Percentiles rank a stretch among this genome's conserved stretches.
phyloP scores from a whole-genome alignment of 2,113 vertebrate genomes.

The Cyanoliseus patagonus region DNA sequence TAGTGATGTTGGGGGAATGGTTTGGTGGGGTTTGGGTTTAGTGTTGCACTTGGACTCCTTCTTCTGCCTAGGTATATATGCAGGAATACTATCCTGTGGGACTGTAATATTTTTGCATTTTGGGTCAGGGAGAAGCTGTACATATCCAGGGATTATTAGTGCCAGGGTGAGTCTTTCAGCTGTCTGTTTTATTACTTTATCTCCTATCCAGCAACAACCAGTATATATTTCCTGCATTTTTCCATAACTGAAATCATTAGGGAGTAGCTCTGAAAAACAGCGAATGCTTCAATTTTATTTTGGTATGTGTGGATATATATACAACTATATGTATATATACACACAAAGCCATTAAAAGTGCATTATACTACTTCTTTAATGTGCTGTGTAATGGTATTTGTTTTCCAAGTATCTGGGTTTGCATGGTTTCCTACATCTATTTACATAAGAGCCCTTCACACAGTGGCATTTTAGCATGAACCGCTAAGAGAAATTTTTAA shows the following conservation, averaged over 20 bases:
- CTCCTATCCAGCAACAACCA: not conserved
- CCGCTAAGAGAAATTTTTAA: not conserved
- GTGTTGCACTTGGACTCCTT: not conserved
- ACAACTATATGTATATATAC: not conserved
- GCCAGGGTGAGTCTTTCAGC: not conserved
- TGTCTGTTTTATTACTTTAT: not conserved
- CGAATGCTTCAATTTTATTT: not conserved
- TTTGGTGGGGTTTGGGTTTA: not conserved
- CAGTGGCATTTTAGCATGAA: not conserved
- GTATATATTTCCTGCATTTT: not conserved
- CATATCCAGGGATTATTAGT: not conserved
- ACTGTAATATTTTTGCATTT: not conserved
- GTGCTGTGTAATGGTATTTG: not conserved
- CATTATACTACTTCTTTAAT: not conserved
- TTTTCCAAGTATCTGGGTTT: not conserved
- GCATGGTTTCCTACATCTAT: not conserved
- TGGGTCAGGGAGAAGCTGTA: not conserved
- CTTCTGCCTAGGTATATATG: not conserved
- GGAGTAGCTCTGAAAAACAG: not conserved
- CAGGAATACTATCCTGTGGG: not conserved
- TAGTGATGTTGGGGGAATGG: fast-evolving
- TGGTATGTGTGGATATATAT: not conserved
- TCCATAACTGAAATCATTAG: not conserved
- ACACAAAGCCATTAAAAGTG: not conserved
- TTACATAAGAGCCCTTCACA: not conserved